phyloP scores from a whole-genome alignment of 2,113 vertebrate species.

The Triplophysa tibetana region DNA sequence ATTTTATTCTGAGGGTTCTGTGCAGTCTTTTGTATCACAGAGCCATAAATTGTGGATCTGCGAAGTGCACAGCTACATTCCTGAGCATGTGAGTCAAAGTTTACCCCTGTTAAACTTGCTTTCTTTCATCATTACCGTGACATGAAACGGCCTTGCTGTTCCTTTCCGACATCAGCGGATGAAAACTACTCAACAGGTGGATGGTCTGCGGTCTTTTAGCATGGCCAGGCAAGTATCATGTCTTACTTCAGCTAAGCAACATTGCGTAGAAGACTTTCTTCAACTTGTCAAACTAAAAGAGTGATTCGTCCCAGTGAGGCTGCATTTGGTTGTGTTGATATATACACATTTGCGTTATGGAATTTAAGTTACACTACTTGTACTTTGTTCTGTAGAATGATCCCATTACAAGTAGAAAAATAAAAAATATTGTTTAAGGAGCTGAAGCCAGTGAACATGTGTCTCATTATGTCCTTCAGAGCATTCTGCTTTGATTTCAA shows the following conservation, averaged over 20 bases:
- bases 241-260: slow-evolving; percentile 37
- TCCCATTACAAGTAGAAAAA: slow-evolving; percentile 65
- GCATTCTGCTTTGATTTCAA: slow-evolving; percentile 57
- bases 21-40: not conserved
- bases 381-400: slow-evolving; percentile 58
- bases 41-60: slow-evolving; percentile 45
- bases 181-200: slow-evolving; percentile 32
- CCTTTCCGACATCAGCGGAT: not conserved
- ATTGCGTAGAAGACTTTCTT: slow-evolving; percentile 27
- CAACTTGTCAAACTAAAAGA: not conserved
- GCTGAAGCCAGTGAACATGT: slow-evolving; percentile 62
- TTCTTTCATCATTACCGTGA: slow-evolving; percentile 4
- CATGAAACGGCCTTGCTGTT: not conserved
- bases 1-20: slow-evolving; percentile 12
- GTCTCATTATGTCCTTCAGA: slow-evolving; percentile 52
- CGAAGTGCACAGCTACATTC: slow-evolving; percentile 21
- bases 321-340: not conserved
- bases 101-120: slow-evolving; percentile 21
- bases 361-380: slow-evolving; percentile 60
- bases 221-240: slow-evolving; percentile 5
- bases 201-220: slow-evolving; percentile 10
- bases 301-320: not conserved
- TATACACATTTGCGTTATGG: slow-evolving; percentile 38
- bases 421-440: slow-evolving; percentile 58
- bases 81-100: slow-evolving; percentile 15